Evolutionary conservation across 2,888 invertebrate genomes (phyloP).

Genomic region (Laspeyria flexula): DNA sequence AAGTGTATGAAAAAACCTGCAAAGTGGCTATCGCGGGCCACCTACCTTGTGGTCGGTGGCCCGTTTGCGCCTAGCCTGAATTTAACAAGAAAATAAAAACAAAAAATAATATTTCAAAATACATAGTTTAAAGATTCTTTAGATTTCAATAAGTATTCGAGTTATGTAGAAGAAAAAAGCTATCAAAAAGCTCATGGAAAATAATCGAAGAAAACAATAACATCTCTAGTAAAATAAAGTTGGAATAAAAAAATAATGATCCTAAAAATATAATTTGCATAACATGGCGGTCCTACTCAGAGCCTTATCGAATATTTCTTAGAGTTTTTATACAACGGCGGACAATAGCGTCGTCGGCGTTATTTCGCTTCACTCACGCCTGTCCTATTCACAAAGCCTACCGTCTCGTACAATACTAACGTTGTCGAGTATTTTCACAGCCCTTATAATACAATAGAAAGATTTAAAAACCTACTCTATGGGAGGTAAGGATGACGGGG

Average conservation of each 20-base stretch:
- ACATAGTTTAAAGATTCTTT: too few species aligned
- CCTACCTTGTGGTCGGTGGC: too few species aligned
- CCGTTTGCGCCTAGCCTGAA: too few species aligned
- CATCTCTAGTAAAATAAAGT: too few species aligned
- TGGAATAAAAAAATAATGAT: not conserved
- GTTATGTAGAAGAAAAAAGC: too few species aligned
- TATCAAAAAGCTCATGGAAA: too few species aligned
- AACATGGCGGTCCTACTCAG: constrained; percentile 22
- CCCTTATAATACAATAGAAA: constrained; percentile 23
- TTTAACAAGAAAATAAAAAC: too few species aligned
- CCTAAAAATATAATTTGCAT: constrained; percentile 2
- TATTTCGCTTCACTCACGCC: constrained; percentile 46
- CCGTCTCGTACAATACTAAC: constrained; percentile 51
- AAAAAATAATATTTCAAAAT: too few species aligned
- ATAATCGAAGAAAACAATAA: too few species aligned
- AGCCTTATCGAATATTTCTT: constrained; percentile 50
- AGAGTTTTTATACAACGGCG: constrained; percentile 49
- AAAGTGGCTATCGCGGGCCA: too few species aligned
- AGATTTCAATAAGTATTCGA: too few species aligned
- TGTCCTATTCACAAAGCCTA: constrained; percentile 54
- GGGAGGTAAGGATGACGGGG: constrained; percentile 10
- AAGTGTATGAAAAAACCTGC: too few species aligned
- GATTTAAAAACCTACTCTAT: constrained; percentile 27
- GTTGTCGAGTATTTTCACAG: constrained; percentile 53
- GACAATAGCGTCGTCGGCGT: constrained; percentile 46